Percentiles rank a stretch among this genome's conserved stretches.
These are phyloP conservation scores for Anarsia innoxiella DNA, from an alignment of 2,888 invertebrate genomes.

Conservation along the genomic window DNA sequence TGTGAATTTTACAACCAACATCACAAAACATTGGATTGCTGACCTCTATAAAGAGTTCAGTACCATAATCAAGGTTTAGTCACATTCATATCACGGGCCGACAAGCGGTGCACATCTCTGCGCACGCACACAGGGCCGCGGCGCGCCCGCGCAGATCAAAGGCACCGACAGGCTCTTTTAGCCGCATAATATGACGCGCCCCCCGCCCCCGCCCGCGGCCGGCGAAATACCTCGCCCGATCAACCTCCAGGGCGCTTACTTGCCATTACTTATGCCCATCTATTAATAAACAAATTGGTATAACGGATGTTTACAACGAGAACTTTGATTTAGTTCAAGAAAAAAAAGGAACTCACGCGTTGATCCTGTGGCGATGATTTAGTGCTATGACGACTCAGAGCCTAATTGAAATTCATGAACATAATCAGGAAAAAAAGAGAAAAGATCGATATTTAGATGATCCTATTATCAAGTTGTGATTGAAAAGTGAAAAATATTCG, in stretches of 20 bases:
- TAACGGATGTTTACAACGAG: conserved; percentile 51
- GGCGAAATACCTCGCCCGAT: conserved; percentile 54
- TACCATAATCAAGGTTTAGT: conserved; percentile 74
- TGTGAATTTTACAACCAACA: conserved; percentile 37
- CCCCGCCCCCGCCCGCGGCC: conserved; percentile 57
- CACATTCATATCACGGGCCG: conserved; percentile 71
- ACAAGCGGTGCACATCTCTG: conserved; percentile 64
- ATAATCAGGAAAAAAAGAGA: background rate
- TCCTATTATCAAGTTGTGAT: background rate
- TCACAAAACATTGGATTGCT: conserved; percentile 46
- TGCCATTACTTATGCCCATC: conserved; percentile 72
- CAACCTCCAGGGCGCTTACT: conserved; percentile 62
- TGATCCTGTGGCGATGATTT: too few species aligned
- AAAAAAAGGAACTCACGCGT: conserved; percentile 9
- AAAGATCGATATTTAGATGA: background rate
- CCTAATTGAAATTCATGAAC: background rate
- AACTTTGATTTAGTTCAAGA: conserved; percentile 29
- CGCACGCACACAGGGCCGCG: conserved; percentile 37
- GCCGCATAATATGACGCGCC: conserved; percentile 74
- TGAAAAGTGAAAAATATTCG: too few species aligned
- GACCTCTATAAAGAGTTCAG: conserved; percentile 68
- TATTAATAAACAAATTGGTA: conserved; percentile 73
- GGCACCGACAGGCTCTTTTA: conserved; percentile 75
- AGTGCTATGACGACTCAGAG: too few species aligned
- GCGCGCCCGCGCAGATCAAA: conserved; percentile 60